phyloP scores from a whole-genome alignment of 92 coral and sea anemone species.

The Nematostella vectensis region DNA sequence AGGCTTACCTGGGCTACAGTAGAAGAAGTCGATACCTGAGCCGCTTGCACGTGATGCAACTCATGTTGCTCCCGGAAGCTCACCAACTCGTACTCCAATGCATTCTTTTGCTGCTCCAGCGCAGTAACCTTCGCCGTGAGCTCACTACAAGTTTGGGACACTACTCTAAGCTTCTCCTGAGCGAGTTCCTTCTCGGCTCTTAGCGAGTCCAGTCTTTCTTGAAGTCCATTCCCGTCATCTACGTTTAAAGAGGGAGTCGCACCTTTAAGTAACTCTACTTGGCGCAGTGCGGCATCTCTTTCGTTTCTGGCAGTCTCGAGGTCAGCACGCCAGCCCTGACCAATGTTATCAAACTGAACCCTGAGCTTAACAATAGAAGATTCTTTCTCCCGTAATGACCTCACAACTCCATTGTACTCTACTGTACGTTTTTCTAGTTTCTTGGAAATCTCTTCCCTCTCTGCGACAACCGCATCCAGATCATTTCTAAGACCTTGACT shows the following conservation, averaged over 20 bases:
- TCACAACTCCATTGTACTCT: constrained; percentile 49
- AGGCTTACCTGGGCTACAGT: too few relatives aligned
- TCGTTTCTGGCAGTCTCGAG: constrained; percentile 70
- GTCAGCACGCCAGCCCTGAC: constrained; percentile 86
- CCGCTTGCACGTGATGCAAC: too few relatives aligned
- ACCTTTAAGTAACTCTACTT: constrained; percentile 10
- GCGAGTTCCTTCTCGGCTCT: constrained; percentile 17
- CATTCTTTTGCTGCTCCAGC: constrained; percentile 40
- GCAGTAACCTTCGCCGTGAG: constrained; percentile 21
- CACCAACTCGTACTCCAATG: constrained; percentile 40
- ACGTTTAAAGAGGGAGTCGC: not conserved
- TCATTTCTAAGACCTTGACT: constrained; percentile 57
- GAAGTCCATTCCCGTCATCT: constrained; percentile 7
- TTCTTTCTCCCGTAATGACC: constrained; percentile 56
- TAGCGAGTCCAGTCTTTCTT: constrained; percentile 10
- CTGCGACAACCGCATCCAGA: constrained; percentile 56
- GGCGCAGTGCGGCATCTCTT: constrained; percentile 42
- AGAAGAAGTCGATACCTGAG: too few relatives aligned
- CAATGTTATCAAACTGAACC: constrained; percentile 88
- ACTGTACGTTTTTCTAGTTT: constrained; percentile 48
- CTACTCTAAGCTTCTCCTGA: constrained; percentile 22
- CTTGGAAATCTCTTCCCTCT: constrained; percentile 57
- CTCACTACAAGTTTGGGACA: constrained; percentile 3
- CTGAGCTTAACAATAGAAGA: constrained; percentile 61
- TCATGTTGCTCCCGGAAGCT: too few relatives aligned